A percentile compares a stretch with the other conserved stretches of the same genome.
Evolutionary conservation across 1,140 invertebrate genomes (phyloP).

Genomic region (Drosophila pachea): DNA sequence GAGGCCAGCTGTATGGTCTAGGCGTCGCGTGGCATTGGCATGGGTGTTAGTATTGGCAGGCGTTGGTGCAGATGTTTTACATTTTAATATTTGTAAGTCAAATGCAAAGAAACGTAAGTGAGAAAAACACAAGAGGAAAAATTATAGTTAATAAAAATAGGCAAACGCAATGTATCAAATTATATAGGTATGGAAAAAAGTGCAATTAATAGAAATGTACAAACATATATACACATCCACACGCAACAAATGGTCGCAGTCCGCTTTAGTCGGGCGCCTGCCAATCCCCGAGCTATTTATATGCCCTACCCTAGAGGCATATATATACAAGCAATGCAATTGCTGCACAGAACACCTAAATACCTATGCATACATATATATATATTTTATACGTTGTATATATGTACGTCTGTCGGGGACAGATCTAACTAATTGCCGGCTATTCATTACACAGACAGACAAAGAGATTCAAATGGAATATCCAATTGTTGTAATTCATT

Average conservation of each 20-base stretch:
- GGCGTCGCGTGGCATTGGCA: slow-evolving; percentile 21
- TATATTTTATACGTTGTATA: not conserved
- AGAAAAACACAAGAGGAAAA: slow-evolving; percentile 48
- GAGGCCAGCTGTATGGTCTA: slow-evolving; percentile 58
- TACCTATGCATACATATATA: slow-evolving; percentile 5
- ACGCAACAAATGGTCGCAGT: slow-evolving; percentile 43
- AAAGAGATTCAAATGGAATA: slow-evolving; percentile 1
- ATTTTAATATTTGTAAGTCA: slow-evolving; percentile 43
- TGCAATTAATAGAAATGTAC: slow-evolving; percentile 17
- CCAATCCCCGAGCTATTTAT: slow-evolving; percentile 45
- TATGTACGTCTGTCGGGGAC: not conserved
- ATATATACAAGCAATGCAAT: slow-evolving; percentile 40
- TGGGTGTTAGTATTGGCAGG: slow-evolving; percentile 53
- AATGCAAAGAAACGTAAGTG: slow-evolving; percentile 72
- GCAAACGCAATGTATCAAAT: slow-evolving; percentile 51
- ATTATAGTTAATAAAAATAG: slow-evolving; percentile 58
- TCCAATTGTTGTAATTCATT: not conserved
- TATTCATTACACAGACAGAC: not conserved
- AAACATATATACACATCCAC: slow-evolving; percentile 6
- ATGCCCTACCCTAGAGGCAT: slow-evolving; percentile 56
- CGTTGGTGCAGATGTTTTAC: slow-evolving; percentile 23
- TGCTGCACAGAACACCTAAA: slow-evolving; percentile 1
- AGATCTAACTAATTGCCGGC: slow-evolving; percentile 4
- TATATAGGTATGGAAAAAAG: slow-evolving; percentile 29
- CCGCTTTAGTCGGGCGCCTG: slow-evolving; percentile 13